Conservation (phyloP, 2,797 vertebrate species). For the Parauchenoglanis ngamensis region DNA sequence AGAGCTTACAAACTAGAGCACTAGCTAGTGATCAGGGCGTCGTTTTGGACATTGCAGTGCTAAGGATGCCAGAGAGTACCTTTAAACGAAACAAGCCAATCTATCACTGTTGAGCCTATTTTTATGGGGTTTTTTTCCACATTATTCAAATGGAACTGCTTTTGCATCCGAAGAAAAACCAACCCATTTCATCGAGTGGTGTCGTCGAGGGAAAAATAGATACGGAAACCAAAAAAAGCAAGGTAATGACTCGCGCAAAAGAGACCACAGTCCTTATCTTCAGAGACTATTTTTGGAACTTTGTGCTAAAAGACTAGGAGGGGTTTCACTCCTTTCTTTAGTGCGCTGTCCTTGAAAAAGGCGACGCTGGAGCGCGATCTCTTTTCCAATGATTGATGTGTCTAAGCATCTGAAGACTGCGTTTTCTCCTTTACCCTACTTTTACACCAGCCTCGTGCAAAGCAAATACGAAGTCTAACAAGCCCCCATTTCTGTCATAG, state of each 20-base stretch:
- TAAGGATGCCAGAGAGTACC: background rate
- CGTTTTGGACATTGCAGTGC: background rate
- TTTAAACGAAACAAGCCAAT: background rate
- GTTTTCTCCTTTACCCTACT: background rate
- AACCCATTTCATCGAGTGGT: conserved; percentile 15
- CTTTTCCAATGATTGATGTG: conserved; percentile 11
- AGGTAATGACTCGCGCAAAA: conserved; percentile 2
- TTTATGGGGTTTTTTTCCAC: background rate
- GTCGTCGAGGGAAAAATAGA: background rate
- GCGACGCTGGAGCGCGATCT: background rate
- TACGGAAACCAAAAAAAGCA: background rate
- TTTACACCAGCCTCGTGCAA: conserved; percentile 1
- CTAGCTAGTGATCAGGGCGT: background rate
- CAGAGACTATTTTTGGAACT: background rate
- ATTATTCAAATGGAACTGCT: conserved; percentile 13
- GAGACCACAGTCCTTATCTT: background rate
- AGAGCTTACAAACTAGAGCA: background rate
- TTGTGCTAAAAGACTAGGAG: background rate
- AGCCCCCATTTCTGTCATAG: background rate
- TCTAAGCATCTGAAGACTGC: background rate
- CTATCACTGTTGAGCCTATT: background rate
- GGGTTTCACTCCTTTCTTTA: background rate
- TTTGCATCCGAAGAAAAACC: background rate
- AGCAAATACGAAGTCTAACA: background rate
- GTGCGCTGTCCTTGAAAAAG: background rate